Evolutionary conservation across 2,113 vertebrate genomes (phyloP).

Genomic region (Alethe castanea): DNA sequence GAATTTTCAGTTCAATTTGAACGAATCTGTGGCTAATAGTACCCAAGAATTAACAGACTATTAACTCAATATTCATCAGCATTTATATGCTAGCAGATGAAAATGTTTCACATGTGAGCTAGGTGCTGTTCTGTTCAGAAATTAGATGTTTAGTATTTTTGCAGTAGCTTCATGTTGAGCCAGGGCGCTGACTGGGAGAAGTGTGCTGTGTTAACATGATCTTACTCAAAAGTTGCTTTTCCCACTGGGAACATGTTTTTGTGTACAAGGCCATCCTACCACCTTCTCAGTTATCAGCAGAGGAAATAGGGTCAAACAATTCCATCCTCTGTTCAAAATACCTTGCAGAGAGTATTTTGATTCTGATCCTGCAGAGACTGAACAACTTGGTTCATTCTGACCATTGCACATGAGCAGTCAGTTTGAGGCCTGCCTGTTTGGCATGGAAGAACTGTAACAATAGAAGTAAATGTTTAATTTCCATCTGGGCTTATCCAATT

Average conservation of each 20-base stretch:
- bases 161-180: not conserved
- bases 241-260: not conserved
- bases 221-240: not conserved
- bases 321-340: not conserved
- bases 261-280: not conserved
- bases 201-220: not conserved
- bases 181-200: not conserved
- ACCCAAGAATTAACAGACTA: not conserved
- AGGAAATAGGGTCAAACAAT: not conserved
- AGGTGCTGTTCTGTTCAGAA: not conserved
- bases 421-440: not conserved
- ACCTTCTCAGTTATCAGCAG: not conserved
- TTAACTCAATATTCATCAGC: not conserved
- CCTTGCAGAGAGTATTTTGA: not conserved
- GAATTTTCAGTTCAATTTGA: not conserved
- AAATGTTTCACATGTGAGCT: not conserved
- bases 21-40: not conserved
- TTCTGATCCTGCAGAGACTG: not conserved
- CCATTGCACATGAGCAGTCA: accelerated
- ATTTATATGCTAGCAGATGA: not conserved
- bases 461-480: not conserved
- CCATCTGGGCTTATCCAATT: not conserved
- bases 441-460: not conserved
- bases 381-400: not conserved
- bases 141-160: not conserved